Base-by-base conservation (phyloP, 1,140 invertebrate genomes). In the Drosophila nigrodunni region DNA sequence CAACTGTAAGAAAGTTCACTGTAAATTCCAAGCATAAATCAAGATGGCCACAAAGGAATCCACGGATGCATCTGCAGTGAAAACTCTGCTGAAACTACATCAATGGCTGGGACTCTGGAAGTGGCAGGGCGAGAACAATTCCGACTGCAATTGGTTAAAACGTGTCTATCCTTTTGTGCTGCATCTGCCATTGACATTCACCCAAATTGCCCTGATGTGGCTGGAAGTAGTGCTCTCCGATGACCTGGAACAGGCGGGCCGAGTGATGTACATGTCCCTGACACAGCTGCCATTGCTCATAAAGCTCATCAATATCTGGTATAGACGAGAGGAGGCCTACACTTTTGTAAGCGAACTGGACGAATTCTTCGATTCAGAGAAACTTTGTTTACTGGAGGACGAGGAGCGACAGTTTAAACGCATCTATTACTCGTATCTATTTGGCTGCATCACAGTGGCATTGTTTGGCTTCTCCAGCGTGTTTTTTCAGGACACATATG, bases 231-330 rank as follows among this genome's bases (percentile, higher is more conserved):
- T 90, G 0, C 55, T 41, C 7, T 77, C 90, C 2, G 43, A 58
- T 0, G 77, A 78, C 25, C 65, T 91, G 11, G 77, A 86, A 43
- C 59, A 88, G 49, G 77, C 76, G 0, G 81, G 77, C 7, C 72
- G 82, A 37, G 74, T 91, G 4, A 21, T 92, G 0, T 89, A 91
- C 46, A 91, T 92, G 82, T 82, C 90, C 1, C 46, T 92, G 6
- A 90, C 90, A 1, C 71, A 80, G 13, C 18, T 85, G 37, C 78
- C 75, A 0, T 46, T 91, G 34, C 15, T 92, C 11, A 55, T 74
- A 10, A 82, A 91, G 39, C 18, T 90, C 6, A 30, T 91, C 5
- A 92, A 90, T 58, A 80, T 91, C 34, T 88, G 79, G 87, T 74
- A 74, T 2, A 54, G 77, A 30, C 64, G 77, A 0, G 21, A 64